Evolutionary conservation across 2,888 invertebrate genomes (phyloP), one percentile per base, ranked within the genome.

Genomic region (Portevinia maculata): DNA sequence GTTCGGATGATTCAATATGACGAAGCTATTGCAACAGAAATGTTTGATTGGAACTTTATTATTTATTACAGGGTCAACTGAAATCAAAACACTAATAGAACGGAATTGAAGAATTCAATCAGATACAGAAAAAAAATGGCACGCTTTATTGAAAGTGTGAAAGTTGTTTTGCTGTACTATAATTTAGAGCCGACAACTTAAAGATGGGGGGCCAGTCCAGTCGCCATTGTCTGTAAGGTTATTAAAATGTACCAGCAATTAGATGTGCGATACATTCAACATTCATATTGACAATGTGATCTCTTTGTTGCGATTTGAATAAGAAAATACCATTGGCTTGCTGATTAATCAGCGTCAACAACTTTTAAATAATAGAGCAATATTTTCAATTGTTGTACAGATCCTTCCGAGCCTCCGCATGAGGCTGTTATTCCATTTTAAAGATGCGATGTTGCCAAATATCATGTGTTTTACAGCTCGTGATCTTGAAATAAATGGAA

Each of bases 51-150:
- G 37, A 37, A 57, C 52, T 55, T 83, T 64, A 50, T 62, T 83
- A 67, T 67, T 83, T 65, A 73, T 67, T 78, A 62, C 70, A 71
- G 55, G 67, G 76, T 78, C 73, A 78, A 78, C 73, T 67, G 67
- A 57, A 48, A 78, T 71, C 41, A 53, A 60, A 50, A 39, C 52
- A 34, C 53, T 59, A 71, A 76, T 83, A 48, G 67, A 83, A 78
- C 65, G 41, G 62, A 78, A 78, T 83, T 83, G 78, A 78, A 34
- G 50, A 83, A 76, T 83, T 83, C 62, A 81, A 81, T 81, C 76
- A 76, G 52, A n/a, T n/a, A n/a, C n/a, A 5, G 24, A 9, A 34
- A 9, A 44, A 44, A 44, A 44, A 44, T 44, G 30, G 8, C 17
- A 52, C 52, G 55, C 39, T 44, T 50, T 30, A 53, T 17, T 9